Evolutionary conservation across 1,140 invertebrate species (phyloP).

Genomic region (Hyphantria cunea): DNA sequence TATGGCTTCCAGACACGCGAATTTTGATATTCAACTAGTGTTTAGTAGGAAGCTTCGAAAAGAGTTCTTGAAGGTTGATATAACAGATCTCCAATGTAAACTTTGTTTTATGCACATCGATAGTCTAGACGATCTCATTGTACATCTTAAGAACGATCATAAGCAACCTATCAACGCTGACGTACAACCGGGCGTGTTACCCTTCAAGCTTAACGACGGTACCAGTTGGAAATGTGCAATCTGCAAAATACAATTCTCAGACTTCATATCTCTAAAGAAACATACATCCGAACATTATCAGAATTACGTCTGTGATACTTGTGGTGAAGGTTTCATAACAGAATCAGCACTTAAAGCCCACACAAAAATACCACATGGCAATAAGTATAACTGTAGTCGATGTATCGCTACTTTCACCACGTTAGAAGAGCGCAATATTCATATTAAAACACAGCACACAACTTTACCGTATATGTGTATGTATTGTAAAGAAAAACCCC

Average conservation of each 20-base stretch:
- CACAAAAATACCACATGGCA: constrained; percentile 67
- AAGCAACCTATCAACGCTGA: constrained; percentile 66
- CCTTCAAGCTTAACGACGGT: constrained; percentile 67
- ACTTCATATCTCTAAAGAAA: constrained; percentile 73
- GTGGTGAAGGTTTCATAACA: constrained; percentile 74
- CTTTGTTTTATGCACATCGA: constrained; percentile 67
- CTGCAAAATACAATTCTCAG: constrained; percentile 65
- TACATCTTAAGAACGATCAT: constrained; percentile 68
- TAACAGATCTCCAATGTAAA: constrained; percentile 70
- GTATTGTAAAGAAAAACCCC: constrained; percentile 70
- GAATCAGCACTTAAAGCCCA: constrained; percentile 65
- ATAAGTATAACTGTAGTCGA: constrained; percentile 69
- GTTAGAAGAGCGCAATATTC: constrained; percentile 61
- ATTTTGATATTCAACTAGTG: constrained; percentile 62
- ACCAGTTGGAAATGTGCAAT: constrained; percentile 68
- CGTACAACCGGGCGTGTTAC: constrained; percentile 65
- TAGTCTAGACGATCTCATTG: constrained; percentile 61
- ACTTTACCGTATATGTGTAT: constrained; percentile 68
- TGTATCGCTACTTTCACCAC: constrained; percentile 72
- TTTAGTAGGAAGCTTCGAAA: constrained; percentile 68
- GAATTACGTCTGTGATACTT: constrained; percentile 78
- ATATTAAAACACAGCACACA: constrained; percentile 69
- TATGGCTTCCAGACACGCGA: constrained; percentile 64
- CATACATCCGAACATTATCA: constrained; percentile 74
- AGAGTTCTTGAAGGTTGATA: constrained; percentile 71